These are phyloP conservation scores for Galbula dea DNA, from an alignment of 2,113 vertebrate genomes.

Conservation along the genomic window DNA sequence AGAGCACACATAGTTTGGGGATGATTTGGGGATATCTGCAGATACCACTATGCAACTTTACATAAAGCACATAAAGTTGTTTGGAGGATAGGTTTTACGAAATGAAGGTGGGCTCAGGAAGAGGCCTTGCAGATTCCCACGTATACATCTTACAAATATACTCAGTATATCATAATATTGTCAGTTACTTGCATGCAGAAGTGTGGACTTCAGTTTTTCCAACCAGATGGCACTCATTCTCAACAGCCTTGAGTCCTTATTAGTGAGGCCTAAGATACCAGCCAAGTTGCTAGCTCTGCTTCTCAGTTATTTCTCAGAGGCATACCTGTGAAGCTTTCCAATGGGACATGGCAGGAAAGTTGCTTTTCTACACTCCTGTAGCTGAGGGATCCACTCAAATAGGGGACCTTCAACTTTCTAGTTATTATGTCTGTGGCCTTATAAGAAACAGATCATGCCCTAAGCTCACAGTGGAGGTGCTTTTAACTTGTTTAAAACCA, in stretches of 20 bases:
- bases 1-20: background rate
- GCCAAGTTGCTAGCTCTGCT: background rate
- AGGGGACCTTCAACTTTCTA: background rate
- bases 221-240: background rate
- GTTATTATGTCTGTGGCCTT: background rate
- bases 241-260: background rate
- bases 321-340: background rate
- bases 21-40: background rate
- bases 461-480: background rate
- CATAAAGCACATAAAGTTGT: background rate
- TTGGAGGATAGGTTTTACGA: background rate
- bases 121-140: background rate
- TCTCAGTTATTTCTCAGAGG: background rate
- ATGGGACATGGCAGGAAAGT: too few relatives aligned
- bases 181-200: background rate
- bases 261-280: background rate
- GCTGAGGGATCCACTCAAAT: background rate
- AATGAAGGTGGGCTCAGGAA: background rate
- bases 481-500: background rate
- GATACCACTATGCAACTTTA: background rate
- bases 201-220: background rate
- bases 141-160: background rate
- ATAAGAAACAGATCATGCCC: background rate
- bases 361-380: background rate
- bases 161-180: background rate